Conservation (phyloP, 2,888 invertebrate genomes). For the Bembecia ichneumoniformis region DNA sequence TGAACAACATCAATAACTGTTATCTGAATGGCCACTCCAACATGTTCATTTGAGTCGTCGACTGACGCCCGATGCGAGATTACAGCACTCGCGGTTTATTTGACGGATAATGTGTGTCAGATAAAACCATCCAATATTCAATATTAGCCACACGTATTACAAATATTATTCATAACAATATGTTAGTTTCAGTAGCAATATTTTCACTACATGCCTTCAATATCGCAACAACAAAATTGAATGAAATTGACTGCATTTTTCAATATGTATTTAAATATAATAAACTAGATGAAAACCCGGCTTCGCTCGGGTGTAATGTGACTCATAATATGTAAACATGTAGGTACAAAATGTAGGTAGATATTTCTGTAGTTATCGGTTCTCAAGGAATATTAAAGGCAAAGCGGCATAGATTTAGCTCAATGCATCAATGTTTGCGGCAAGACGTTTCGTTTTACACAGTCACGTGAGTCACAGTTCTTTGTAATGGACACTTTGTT, state of each 20-base stretch:
- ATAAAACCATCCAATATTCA: slow-evolving; percentile 28
- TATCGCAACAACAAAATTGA: slow-evolving; percentile 16
- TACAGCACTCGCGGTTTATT: slow-evolving; percentile 38
- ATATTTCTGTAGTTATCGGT: no score
- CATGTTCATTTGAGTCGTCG: slow-evolving; percentile 43
- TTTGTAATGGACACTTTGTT: no score
- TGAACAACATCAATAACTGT: slow-evolving; percentile 44
- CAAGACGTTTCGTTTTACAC: no score
- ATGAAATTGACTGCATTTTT: slow-evolving; percentile 24
- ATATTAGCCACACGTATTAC: background rate
- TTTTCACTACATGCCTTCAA: slow-evolving; percentile 25
- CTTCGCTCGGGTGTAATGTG: no score
- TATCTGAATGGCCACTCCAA: slow-evolving; percentile 51
- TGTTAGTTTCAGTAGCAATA: background rate
- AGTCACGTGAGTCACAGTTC: no score
- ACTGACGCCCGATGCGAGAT: slow-evolving; percentile 41
- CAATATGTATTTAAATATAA: background rate
- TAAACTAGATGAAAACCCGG: no score
- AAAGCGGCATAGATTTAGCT: no score
- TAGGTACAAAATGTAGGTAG: no score
- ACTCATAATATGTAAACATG: no score
- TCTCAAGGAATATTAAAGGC: no score
- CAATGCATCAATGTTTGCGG: no score
- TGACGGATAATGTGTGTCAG: slow-evolving; percentile 49
- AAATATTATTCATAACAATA: background rate